phyloP scores from a whole-genome alignment of 2,797 vertebrate genomes.

The Neosalanx taihuensis region DNA sequence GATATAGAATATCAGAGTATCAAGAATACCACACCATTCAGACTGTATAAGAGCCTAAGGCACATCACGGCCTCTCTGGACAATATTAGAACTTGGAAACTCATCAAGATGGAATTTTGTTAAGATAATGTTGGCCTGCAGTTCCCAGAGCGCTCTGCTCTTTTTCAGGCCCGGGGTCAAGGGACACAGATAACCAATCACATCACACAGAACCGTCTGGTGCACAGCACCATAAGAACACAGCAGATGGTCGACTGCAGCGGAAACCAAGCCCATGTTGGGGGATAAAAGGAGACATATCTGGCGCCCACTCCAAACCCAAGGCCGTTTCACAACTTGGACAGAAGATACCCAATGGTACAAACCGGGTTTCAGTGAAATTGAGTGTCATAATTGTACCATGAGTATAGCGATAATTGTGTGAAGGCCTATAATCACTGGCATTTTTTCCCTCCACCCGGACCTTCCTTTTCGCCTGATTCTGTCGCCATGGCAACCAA shows the following conservation, averaged over 20 bases:
- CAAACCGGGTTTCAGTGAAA: slow-evolving; percentile 17
- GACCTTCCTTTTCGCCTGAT: background rate
- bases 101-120: background rate
- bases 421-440: background rate
- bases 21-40: background rate
- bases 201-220: slow-evolving; percentile 34
- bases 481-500: slow-evolving; percentile 54
- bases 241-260: background rate
- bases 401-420: slow-evolving; percentile 31
- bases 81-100: background rate
- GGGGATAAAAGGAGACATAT: slow-evolving; percentile 10
- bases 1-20: background rate
- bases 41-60: too few relatives aligned
- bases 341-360: slow-evolving; percentile 20
- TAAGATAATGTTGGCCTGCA: background rate
- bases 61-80: background rate
- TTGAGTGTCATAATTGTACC: slow-evolving; percentile 31
- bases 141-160: too few relatives aligned
- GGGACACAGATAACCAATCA: slow-evolving; percentile 32
- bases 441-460: background rate
- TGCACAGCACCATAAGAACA: slow-evolving; percentile 40
- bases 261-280: slow-evolving; percentile 11
- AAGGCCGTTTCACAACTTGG: slow-evolving; percentile 27
- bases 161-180: slow-evolving; percentile 32
- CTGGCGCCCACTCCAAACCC: slow-evolving; percentile 27